Evolutionary conservation across 2,888 invertebrate genomes (phyloP).

Genomic region (Pediacus dermestoides): DNA sequence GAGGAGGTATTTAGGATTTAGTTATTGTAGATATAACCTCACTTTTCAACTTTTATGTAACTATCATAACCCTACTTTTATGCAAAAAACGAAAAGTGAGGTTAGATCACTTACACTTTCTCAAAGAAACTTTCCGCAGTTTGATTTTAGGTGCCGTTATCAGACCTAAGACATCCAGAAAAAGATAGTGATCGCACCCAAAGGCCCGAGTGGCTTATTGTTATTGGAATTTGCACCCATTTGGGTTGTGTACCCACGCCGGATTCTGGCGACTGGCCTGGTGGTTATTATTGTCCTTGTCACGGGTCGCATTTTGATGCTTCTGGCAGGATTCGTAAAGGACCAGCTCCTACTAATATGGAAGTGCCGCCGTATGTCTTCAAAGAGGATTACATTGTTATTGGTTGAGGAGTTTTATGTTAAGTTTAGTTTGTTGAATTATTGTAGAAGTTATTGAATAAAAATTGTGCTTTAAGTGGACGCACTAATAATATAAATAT

Average conservation of each 20-base stretch:
- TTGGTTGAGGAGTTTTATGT: too few relatives aligned
- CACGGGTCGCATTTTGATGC: slow-evolving; percentile 81
- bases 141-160: slow-evolving; percentile 3
- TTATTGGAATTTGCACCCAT: slow-evolving; percentile 79
- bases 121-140: too few relatives aligned
- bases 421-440: too few relatives aligned
- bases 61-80: too few relatives aligned
- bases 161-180: slow-evolving; percentile 4
- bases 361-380: slow-evolving; percentile 64
- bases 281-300: slow-evolving; percentile 80
- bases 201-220: slow-evolving; percentile 72
- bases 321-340: slow-evolving; percentile 70
- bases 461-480: too few relatives aligned
- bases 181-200: slow-evolving; percentile 33
- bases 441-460: too few relatives aligned
- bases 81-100: too few relatives aligned
- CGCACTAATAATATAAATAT: too few relatives aligned
- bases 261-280: slow-evolving; percentile 57
- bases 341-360: slow-evolving; percentile 70
- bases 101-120: too few relatives aligned
- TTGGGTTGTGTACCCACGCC: slow-evolving; percentile 81
- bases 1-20: not conserved
- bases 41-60: too few relatives aligned
- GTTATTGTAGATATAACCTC: slow-evolving; percentile 9
- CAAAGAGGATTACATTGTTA: slow-evolving; percentile 52